phyloP scores from a whole-genome alignment of 2,797 vertebrate species.

The Anableps anableps region DNA sequence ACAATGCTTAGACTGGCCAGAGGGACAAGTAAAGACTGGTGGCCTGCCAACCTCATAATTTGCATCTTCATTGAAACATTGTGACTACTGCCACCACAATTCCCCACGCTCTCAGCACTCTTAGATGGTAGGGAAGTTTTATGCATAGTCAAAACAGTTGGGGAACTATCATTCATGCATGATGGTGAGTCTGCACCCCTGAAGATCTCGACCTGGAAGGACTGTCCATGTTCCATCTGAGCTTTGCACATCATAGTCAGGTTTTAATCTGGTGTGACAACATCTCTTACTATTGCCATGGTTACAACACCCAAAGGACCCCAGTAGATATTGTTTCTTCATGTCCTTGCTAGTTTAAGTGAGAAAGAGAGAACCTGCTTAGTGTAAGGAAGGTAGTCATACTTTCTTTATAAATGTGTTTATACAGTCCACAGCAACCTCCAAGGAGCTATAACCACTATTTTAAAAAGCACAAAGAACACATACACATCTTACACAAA shows the following conservation, averaged over 20 bases:
- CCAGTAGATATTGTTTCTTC: neutral
- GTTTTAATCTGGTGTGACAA: neutral
- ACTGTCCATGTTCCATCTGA: neutral
- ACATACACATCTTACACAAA: conserved; percentile 2
- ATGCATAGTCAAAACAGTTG: neutral
- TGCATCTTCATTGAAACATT: neutral
- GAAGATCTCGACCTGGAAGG: neutral
- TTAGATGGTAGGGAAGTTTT: neutral
- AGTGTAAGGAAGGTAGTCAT: neutral
- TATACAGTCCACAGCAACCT: neutral
- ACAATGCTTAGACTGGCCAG: neutral
- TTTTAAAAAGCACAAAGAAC: neutral
- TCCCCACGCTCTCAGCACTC: neutral
- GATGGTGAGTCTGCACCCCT: neutral
- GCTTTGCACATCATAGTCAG: neutral
- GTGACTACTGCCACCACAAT: neutral
- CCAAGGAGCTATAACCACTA: conserved; percentile 1
- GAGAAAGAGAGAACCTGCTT: neutral
- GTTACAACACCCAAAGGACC: neutral
- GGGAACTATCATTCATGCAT: neutral
- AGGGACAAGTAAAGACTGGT: neutral
- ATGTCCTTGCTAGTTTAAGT: neutral
- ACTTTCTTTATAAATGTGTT: neutral
- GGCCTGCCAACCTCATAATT: neutral
- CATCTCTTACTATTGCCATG: neutral